These are phyloP conservation scores for Labeo catla DNA, from an alignment of 2,113 vertebrate species.

Conservation along the genomic window DNA sequence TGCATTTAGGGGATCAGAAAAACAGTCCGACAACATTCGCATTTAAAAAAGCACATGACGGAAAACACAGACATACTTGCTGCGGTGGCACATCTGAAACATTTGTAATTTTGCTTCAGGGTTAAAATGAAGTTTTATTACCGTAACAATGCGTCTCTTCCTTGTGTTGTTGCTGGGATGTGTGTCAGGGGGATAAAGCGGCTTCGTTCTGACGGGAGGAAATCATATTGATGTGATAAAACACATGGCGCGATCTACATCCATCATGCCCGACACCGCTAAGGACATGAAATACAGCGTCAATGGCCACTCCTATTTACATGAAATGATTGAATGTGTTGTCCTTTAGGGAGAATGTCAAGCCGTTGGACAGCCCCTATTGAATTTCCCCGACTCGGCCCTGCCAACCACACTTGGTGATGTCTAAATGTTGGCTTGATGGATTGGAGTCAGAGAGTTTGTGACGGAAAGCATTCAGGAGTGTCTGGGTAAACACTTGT, in stretches of 20 bases:
- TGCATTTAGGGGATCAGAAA: slow-evolving; percentile 38
- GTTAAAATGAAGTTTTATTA: slow-evolving; percentile 20
- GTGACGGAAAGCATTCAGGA: slow-evolving; percentile 41
- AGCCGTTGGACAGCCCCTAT: slow-evolving; percentile 39
- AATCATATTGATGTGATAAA: slow-evolving; percentile 50
- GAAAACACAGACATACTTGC: neutral
- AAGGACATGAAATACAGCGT: slow-evolving; percentile 39
- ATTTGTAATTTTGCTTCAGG: neutral
- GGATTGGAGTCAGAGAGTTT: slow-evolving; percentile 45
- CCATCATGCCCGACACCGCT: slow-evolving; percentile 40
- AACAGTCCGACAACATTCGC: slow-evolving; percentile 22
- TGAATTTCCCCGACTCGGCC: slow-evolving; percentile 28
- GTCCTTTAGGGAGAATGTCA: slow-evolving; percentile 61
- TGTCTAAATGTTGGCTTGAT: slow-evolving; percentile 50
- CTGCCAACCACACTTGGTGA: slow-evolving; percentile 41
- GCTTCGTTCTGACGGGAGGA: slow-evolving; percentile 6
- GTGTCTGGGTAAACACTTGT: slow-evolving; percentile 38
- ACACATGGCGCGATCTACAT: slow-evolving; percentile 40
- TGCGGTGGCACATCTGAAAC: neutral
- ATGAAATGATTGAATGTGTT: slow-evolving; percentile 58
- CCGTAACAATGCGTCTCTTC: slow-evolving; percentile 9
- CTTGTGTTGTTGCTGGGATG: slow-evolving; percentile 3
- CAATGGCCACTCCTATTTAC: slow-evolving; percentile 50
- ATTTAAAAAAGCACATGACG: slow-evolving; percentile 28
- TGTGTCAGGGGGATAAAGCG: neutral